Base-by-base conservation (phyloP, 2,888 invertebrate genomes). In the Leistus spinibarbis region DNA sequence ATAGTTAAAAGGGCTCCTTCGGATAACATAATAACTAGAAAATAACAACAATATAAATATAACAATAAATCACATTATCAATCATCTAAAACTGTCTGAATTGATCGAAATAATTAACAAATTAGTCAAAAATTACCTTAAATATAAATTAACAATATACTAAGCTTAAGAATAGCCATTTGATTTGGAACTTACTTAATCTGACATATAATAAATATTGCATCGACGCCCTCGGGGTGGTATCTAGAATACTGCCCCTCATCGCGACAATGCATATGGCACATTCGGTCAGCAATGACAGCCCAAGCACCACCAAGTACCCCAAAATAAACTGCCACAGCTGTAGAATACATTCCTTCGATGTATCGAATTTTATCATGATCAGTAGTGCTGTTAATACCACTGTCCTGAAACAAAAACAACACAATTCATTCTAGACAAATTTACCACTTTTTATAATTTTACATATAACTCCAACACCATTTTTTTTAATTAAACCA, bases 121-220 rank as follows among this genome's bases (percentile, higher is more conserved):
- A n/a, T n/a, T n/a, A n/a, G n/a, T n/a, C n/a, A n/a, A n/a, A n/a
- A n/a, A n/a, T n/a, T 7, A 10, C n/a, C n/a, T n/a, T n/a, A n/a
- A n/a, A n/a, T n/a, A n/a, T n/a, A n/a, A 2, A 40, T 40, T 40
- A 56, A 16, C 56, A 56, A 56, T 56, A 19, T 5, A 5, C 17
- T 54, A 10, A 13, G 7, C 1, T 40, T 40, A 7, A 4, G 7
- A 7, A 40, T 40, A 10, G 40, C 7, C n/a, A n/a, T n/a, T n/a
- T 40, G 1, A 7, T 40, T 7, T 7, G 24, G 10, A 64, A 84
- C 89, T 89, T 86, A 95, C 95, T 90, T 79, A 94, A 87, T 84
- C 93, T 89, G 79, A 91, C 86, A 86, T 95, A 95, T 80, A 95
- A 90, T 80, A 95, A 89, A 84, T 93, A 92, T 86, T 93, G 92